Evolutionary conservation across 2,888 invertebrate genomes (phyloP).

Genomic region (Pterobdella sp.): DNA sequence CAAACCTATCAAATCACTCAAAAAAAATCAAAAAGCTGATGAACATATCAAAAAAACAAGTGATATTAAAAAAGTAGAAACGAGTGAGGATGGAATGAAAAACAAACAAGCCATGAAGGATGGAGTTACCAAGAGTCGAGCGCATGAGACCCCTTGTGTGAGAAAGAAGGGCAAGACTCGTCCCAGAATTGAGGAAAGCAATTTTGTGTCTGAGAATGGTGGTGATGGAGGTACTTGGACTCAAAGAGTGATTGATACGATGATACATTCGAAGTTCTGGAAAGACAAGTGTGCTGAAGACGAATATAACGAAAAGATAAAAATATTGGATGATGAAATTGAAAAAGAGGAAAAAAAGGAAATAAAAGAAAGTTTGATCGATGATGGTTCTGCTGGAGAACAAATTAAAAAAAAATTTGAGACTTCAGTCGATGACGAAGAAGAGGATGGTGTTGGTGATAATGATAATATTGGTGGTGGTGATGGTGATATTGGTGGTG

Average conservation of each 20-base stretch:
- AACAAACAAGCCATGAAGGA: not conserved
- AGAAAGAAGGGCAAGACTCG: constrained; percentile 17
- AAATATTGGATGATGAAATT: not conserved
- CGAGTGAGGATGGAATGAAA: not conserved
- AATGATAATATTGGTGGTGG: not conserved
- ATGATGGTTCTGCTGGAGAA: constrained; percentile 1
- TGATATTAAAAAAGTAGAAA: not conserved
- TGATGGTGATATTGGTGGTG: not conserved
- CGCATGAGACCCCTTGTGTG: constrained; percentile 19
- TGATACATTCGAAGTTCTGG: constrained; percentile 16
- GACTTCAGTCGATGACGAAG: not conserved
- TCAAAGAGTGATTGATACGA: constrained; percentile 2
- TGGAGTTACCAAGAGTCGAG: not conserved
- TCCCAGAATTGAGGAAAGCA: constrained; percentile 6
- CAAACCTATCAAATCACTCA: no score
- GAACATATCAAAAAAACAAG: not conserved
- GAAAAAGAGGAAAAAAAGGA: constrained; percentile 10
- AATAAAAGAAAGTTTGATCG: not conserved
- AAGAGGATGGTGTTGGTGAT: not conserved
- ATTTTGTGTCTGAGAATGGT: not conserved
- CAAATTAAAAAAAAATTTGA: not conserved
- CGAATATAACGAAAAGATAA: not conserved
- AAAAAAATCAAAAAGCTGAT: not conserved
- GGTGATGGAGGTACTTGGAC: not conserved
- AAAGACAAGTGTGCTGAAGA: not conserved